phyloP scores from a whole-genome alignment of 2,888 invertebrate genomes.

The Coenonympha glycerion region DNA sequence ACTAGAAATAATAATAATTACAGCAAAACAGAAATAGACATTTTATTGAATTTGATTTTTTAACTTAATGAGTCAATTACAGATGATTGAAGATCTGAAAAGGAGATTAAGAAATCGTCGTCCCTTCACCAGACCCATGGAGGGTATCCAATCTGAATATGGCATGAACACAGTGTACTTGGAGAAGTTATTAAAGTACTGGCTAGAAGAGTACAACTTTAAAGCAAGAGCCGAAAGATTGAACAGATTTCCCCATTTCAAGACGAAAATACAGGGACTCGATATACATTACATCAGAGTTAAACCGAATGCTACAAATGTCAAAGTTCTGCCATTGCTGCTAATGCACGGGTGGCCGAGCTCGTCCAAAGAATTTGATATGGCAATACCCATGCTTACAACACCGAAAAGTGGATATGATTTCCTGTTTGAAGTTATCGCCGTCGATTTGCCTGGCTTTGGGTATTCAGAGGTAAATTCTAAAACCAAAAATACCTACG shows the following conservation, averaged over 20 bases:
- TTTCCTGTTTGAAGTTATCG: constrained; percentile 81
- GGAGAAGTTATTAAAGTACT: constrained; percentile 81
- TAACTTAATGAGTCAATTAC: too few relatives aligned
- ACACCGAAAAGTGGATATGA: constrained; percentile 69
- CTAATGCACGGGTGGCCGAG: constrained; percentile 93
- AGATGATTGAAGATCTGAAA: constrained; percentile 77
- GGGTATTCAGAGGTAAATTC: constrained; percentile 79
- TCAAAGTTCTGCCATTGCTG: constrained; percentile 78
- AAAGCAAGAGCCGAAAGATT: constrained; percentile 78
- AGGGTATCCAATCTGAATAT: constrained; percentile 84
- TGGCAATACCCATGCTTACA: constrained; percentile 81
- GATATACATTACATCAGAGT: constrained; percentile 85
- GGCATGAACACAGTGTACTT: constrained; percentile 86
- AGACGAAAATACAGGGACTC: constrained; percentile 83
- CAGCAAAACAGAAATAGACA: background rate
- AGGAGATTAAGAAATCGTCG: constrained; percentile 72
- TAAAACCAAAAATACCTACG: too few relatives aligned
- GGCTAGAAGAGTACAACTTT: constrained; percentile 83
- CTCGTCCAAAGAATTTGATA: constrained; percentile 86
- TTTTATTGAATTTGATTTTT: too few relatives aligned
- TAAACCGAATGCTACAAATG: constrained; percentile 63
- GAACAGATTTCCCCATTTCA: constrained; percentile 84
- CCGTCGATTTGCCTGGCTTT: constrained; percentile 81
- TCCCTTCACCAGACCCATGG: constrained; percentile 76
- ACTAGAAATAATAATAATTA: too few relatives aligned